Percentiles rank a stretch among this genome's conserved stretches.
Conservation (phyloP, 2,888 invertebrate species). For the Hyposoter dolosus region DNA sequence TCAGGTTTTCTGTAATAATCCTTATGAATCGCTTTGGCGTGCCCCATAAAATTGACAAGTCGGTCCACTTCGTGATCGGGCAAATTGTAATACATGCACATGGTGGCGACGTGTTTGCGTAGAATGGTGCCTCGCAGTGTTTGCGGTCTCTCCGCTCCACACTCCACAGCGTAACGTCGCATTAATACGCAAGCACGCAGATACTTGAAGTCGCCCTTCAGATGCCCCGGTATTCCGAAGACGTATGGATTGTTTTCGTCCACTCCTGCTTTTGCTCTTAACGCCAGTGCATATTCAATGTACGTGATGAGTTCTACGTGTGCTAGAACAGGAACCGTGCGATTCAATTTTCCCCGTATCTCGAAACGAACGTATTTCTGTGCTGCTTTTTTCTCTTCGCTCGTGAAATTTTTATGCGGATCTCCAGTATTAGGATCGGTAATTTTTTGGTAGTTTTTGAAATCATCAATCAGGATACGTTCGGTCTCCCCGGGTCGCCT, state of each 20-base stretch:
- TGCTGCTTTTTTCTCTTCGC: slow-evolving; percentile 21
- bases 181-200: slow-evolving; percentile 61
- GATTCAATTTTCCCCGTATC: slow-evolving; percentile 63
- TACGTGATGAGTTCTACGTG: slow-evolving; percentile 35
- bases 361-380: slow-evolving; percentile 44
- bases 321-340: slow-evolving; percentile 63
- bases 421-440: slow-evolving; percentile 33
- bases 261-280: slow-evolving; percentile 46
- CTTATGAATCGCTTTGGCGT: slow-evolving; percentile 59
- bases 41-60: slow-evolving; percentile 65
- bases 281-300: slow-evolving; percentile 42
- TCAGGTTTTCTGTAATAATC: slow-evolving; percentile 60
- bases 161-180: slow-evolving; percentile 52
- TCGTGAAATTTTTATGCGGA: slow-evolving; percentile 34
- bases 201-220: slow-evolving; percentile 49
- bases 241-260: slow-evolving; percentile 55
- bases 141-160: slow-evolving; percentile 61
- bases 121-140: slow-evolving; percentile 64
- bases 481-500: slow-evolving; percentile 70
- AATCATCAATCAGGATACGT: slow-evolving; percentile 59
- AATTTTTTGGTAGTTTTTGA: slow-evolving; percentile 46
- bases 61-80: slow-evolving; percentile 45
- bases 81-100: slow-evolving; percentile 56
- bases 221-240: slow-evolving; percentile 53
- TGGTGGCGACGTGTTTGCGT: slow-evolving; percentile 69